phyloP scores from a whole-genome alignment of 2,797 vertebrate genomes.

The Carapus acus region DNA sequence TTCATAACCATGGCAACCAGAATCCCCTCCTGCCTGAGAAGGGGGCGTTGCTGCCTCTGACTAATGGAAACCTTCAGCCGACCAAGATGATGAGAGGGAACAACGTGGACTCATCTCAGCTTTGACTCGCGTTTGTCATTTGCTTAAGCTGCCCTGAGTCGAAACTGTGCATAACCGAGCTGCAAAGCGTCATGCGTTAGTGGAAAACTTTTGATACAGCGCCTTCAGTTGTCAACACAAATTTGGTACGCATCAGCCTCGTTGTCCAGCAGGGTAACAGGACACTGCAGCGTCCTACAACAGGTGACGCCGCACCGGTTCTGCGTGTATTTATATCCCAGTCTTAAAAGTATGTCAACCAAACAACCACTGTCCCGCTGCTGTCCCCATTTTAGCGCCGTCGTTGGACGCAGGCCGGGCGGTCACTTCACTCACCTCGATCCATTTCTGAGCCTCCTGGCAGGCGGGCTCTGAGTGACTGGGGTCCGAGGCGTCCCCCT shows the following conservation, averaged over 20 bases:
- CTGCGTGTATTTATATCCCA: constrained; percentile 60
- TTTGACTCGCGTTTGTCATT: too few relatives aligned
- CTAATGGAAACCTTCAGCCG: constrained; percentile 3
- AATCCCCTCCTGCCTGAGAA: constrained; percentile 43
- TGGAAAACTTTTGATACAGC: constrained; percentile 43
- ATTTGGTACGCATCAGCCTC: constrained; percentile 22
- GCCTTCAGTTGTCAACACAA: background rate
- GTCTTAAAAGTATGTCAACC: constrained; percentile 11
- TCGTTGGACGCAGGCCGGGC: constrained; percentile 19
- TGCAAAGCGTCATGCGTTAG: background rate
- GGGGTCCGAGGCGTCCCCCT: constrained; percentile 55
- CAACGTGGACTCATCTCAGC: background rate
- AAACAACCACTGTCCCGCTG: constrained; percentile 19
- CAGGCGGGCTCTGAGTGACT: constrained; percentile 78
- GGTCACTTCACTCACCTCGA: constrained; percentile 79
- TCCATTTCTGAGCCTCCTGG: constrained; percentile 92
- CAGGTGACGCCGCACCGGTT: constrained; percentile 68
- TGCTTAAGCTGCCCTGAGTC: background rate
- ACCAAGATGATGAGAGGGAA: background rate
- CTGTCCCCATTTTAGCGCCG: constrained; percentile 11
- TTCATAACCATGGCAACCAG: constrained; percentile 66
- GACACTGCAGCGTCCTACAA: constrained; percentile 51
- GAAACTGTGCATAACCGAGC: background rate
- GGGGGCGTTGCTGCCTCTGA: constrained; percentile 50
- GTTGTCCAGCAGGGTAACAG: constrained; percentile 53